These are phyloP conservation scores for Iguana delicatissima DNA, from an alignment of 2,797 vertebrate species.

Conservation along the genomic window DNA sequence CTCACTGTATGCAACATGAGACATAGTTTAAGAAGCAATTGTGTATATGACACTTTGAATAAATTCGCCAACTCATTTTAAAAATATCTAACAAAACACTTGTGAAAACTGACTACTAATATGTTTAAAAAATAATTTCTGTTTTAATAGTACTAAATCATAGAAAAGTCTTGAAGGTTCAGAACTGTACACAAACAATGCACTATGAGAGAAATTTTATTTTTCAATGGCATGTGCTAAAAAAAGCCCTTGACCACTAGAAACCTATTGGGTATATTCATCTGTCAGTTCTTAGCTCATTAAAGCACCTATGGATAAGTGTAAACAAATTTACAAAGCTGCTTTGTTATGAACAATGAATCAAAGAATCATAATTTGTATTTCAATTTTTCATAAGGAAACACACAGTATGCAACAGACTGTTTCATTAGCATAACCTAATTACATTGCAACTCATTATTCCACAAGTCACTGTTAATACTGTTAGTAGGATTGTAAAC, in stretches of 20 bases:
- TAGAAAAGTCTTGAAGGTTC: background rate
- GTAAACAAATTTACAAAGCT: slow-evolving; percentile 61
- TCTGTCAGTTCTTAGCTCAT: slow-evolving; percentile 42
- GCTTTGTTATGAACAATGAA: slow-evolving; percentile 54
- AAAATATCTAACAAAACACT: background rate
- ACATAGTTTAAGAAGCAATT: background rate
- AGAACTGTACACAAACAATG: background rate
- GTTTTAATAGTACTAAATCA: background rate
- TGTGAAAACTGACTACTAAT: background rate
- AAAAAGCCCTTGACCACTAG: background rate
- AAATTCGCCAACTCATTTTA: background rate
- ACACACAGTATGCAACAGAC: slow-evolving; percentile 48
- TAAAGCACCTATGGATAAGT: slow-evolving; percentile 54
- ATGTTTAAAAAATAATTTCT: background rate
- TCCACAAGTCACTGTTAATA: slow-evolving; percentile 49
- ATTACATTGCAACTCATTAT: slow-evolving; percentile 56
- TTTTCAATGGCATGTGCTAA: background rate
- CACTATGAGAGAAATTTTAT: background rate
- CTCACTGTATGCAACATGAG: background rate
- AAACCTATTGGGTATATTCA: background rate
- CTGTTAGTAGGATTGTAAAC: slow-evolving; percentile 65
- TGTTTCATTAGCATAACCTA: slow-evolving; percentile 50
- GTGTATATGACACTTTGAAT: background rate
- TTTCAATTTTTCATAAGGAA: slow-evolving; percentile 66
- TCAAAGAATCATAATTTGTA: slow-evolving; percentile 59